Evolutionary conservation across 2,797 vertebrate species (phyloP).

Genomic region (Uromys caudimaculatus): DNA sequence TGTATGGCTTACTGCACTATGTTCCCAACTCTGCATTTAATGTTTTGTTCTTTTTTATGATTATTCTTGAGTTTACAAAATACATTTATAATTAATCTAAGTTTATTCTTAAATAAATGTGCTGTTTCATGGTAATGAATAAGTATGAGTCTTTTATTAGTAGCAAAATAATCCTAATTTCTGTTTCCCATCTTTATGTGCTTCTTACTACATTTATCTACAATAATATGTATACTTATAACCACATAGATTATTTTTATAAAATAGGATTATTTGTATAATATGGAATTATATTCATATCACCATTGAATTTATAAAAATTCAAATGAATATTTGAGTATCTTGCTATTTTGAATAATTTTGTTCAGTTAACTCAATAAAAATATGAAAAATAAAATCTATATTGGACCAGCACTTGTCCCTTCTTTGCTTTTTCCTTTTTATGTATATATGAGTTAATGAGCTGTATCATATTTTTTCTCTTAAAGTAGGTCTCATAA

Average conservation of each 20-base stretch:
- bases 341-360: neutral
- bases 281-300: neutral
- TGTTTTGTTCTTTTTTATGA: neutral
- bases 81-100: neutral
- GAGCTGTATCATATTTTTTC: neutral
- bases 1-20: neutral
- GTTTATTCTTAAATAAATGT: neutral
- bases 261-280: neutral
- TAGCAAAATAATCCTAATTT: neutral
- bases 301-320: neutral
- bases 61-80: neutral
- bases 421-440: neutral
- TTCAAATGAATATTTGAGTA: neutral
- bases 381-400: neutral
- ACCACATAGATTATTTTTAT: neutral
- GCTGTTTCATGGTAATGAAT: neutral
- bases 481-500: neutral
- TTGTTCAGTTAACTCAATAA: neutral
- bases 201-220: neutral
- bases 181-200: neutral
- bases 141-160: neutral
- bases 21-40: neutral
- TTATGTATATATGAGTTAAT: neutral
- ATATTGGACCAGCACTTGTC: neutral
- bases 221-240: neutral